A percentile compares a stretch with the other conserved stretches of the same genome.
Evolutionary conservation across 2,888 invertebrate species (phyloP).

Genomic region (Unio delphinus): DNA sequence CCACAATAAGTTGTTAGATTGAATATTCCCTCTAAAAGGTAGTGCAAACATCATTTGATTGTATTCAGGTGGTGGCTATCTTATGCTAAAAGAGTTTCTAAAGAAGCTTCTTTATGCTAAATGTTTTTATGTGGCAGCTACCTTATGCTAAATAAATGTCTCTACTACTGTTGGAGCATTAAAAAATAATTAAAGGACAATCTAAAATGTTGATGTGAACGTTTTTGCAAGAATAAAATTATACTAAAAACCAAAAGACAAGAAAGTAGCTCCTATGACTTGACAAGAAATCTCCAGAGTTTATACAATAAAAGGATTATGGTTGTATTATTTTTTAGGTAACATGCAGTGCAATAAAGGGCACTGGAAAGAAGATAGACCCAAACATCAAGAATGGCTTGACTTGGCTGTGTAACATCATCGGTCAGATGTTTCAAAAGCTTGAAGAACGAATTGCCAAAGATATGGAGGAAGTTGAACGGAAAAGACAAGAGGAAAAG

Average conservation of each 20-base stretch:
- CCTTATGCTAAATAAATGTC: too few relatives aligned
- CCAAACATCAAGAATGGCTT: conserved; percentile 76
- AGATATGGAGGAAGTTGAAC: conserved; percentile 76
- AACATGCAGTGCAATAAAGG: conserved; percentile 70
- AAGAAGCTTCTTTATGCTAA: too few relatives aligned
- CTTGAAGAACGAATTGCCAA: conserved; percentile 78
- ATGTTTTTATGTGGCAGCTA: too few relatives aligned
- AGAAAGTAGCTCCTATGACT: neutral
- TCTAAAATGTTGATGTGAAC: too few relatives aligned
- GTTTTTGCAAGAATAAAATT: too few relatives aligned
- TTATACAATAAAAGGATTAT: neutral
- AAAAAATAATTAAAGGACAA: too few relatives aligned
- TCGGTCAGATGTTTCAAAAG: conserved; percentile 79
- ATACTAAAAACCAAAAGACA: neutral
- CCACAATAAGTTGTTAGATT: too few relatives aligned
- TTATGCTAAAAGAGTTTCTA: too few relatives aligned
- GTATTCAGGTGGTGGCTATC: too few relatives aligned
- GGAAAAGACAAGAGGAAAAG: conserved; percentile 74
- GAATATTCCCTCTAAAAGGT: too few relatives aligned
- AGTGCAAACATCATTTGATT: too few relatives aligned
- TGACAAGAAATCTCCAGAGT: neutral
- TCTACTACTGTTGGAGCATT: too few relatives aligned
- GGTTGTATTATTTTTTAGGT: conserved; percentile 72
- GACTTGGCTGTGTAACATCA: conserved; percentile 80
- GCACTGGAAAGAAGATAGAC: conserved; percentile 77